These are phyloP conservation scores for Hiodon alosoides DNA, from an alignment of 2,113 vertebrate species.

Conservation along the genomic window DNA sequence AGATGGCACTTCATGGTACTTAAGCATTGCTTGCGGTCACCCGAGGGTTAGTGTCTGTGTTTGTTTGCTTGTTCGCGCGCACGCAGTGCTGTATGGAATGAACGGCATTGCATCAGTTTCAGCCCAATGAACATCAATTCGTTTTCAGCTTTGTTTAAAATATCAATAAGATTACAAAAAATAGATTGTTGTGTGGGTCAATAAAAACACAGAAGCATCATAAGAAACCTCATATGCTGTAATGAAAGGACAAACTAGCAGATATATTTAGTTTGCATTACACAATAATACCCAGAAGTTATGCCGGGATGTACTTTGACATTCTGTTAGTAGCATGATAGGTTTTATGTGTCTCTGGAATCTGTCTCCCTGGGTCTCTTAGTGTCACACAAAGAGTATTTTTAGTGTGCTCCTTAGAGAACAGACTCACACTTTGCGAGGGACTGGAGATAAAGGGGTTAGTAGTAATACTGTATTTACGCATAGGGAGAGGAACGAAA, in stretches of 20 bases:
- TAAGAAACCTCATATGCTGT: slow-evolving; percentile 5
- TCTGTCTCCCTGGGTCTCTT: slow-evolving; percentile 49
- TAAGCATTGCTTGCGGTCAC: no score
- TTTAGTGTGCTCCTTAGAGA: slow-evolving; percentile 53
- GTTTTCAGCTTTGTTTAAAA: no score
- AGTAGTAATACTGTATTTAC: background rate
- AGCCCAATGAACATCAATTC: no score
- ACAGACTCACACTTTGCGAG: slow-evolving; percentile 26
- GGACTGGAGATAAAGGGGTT: slow-evolving; percentile 3
- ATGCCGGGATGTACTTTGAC: slow-evolving; percentile 34
- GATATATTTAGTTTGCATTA: slow-evolving; percentile 42
- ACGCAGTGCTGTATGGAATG: no score
- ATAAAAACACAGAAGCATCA: no score
- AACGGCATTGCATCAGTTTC: no score
- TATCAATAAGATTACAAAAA: no score
- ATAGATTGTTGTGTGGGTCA: no score
- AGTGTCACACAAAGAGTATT: slow-evolving; percentile 54
- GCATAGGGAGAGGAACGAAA: no score
- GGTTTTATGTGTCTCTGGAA: slow-evolving; percentile 47
- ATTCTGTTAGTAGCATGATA: slow-evolving; percentile 32
- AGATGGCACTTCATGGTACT: no score
- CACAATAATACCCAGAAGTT: slow-evolving; percentile 21
- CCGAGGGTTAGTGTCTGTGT: no score
- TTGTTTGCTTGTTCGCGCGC: no score
- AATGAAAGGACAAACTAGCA: slow-evolving; percentile 26